Base-by-base conservation (phyloP, 2,888 invertebrate species). In the Tyria jacobaeae region DNA sequence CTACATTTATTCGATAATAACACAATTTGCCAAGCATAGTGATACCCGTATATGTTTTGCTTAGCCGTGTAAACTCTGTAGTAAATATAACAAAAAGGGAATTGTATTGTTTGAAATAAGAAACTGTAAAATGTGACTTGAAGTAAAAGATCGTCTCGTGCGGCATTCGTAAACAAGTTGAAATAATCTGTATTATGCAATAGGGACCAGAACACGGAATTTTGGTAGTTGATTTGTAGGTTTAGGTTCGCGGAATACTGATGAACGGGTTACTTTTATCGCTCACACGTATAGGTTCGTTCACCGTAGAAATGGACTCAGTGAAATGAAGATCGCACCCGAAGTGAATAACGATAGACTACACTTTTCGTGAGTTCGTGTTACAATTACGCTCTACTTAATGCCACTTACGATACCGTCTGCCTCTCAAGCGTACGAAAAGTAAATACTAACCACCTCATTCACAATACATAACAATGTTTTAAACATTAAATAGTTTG, bases 141-240 rank as follows among this genome's bases (percentile, higher is more conserved):
- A 82, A 73, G 83, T 80, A 86, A 86, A 68, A 68, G 71, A 75
- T 66, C 54, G 63, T 63, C 60, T 70, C 62, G 75, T 76, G 66
- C 76, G 73, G 73, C 66, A 73, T 64, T 73, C 66, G 75, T 83
- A 79, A 81, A 80, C 74, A 73, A 78, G 73, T 82, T 78, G 70
- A 79, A 83, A 78, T 83, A 77, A 83, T 82, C 71, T 64, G 70
- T 72, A 78, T 87, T 85, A 84, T 77, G 81, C 73, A 87, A 88
- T 73, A 66, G 62, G 70, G 68, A 61, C 68, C 64, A 61, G 65
- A 66, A 71, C 62, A 75, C 68, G 67, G 72, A 76, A 81, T 83
- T 83, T 84, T 62, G 76, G 68, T 50, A 70, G 59, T 71, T 68
- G 55, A 62, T 64, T 60, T 68, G 75, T 73, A 73, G 60, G 35